These are phyloP conservation scores for Chirona hameri DNA, from an alignment of 2,888 invertebrate genomes.

Conservation along the genomic window DNA sequence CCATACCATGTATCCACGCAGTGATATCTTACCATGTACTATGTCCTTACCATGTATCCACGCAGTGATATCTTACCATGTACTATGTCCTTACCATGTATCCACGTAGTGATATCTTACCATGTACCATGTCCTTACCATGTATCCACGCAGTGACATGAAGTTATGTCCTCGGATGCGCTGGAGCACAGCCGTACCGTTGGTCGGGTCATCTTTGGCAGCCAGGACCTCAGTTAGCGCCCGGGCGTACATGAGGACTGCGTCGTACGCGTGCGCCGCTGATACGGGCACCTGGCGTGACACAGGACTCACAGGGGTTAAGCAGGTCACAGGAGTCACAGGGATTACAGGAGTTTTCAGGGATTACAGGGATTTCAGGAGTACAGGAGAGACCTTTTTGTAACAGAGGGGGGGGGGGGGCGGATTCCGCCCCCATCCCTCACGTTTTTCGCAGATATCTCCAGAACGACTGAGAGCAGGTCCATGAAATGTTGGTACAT, in stretches of 20 bases:
- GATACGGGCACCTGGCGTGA: slow-evolving; percentile 69
- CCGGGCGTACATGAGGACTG: slow-evolving; percentile 78
- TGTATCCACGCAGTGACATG: slow-evolving; percentile 72
- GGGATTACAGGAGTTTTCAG: no score
- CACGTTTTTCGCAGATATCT: no score
- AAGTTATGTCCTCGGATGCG: slow-evolving; percentile 73
- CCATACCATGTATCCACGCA: slow-evolving; percentile 75
- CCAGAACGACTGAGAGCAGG: no score
- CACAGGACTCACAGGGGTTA: background rate
- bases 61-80: slow-evolving; percentile 73
- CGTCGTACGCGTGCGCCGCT: slow-evolving; percentile 81
- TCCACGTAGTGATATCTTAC: slow-evolving; percentile 73
- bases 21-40: no score
- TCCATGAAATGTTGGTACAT: no score
- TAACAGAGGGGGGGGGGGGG: no score
- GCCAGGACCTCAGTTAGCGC: slow-evolving; percentile 71
- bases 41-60: no score
- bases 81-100: no score
- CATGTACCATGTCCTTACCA: no score
- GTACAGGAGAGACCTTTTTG: no score
- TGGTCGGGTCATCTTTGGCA: slow-evolving; percentile 58
- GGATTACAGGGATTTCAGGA: no score
- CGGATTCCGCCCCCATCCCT: no score
- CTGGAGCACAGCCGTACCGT: slow-evolving; percentile 71
- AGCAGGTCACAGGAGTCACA: background rate